phyloP scores from a whole-genome alignment of 1,140 invertebrate species.

The Penaeus vannamei region DNA sequence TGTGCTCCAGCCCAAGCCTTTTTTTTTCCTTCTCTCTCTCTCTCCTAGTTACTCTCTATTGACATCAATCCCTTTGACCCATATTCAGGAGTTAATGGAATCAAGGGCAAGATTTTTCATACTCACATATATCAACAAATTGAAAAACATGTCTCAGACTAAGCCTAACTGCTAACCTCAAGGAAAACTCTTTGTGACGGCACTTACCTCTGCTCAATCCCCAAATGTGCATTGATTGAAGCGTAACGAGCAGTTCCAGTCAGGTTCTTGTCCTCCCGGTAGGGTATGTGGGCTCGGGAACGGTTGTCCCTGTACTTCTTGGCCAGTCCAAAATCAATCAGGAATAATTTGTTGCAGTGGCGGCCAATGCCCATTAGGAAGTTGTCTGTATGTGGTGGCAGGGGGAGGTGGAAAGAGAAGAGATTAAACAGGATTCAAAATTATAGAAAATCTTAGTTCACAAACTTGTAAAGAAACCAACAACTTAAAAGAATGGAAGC shows the following conservation, averaged over 20 bases:
- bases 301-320: conserved; percentile 78
- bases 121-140: background rate
- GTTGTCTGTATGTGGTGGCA: conserved; percentile 71
- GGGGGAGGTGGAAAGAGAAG: background rate
- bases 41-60: no score
- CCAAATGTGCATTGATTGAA: conserved; percentile 79
- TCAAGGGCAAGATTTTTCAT: no score
- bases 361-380: conserved; percentile 74
- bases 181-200: no score
- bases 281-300: conserved; percentile 77
- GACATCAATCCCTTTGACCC: no score
- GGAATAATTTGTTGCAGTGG: conserved; percentile 71
- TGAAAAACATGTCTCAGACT: background rate
- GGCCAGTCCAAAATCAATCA: conserved; percentile 81
- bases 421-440: no score
- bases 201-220: conserved; percentile 72
- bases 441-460: no score
- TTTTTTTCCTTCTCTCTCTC: no score
- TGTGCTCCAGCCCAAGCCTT: no score
- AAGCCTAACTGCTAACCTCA: no score
- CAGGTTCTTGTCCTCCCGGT: conserved; percentile 79
- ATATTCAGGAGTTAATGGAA: no score
- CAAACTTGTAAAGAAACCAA: no score
- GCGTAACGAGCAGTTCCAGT: conserved; percentile 80
- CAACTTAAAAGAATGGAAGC: no score